Percentiles rank a stretch among this genome's conserved stretches.
Evolutionary conservation across 2,797 vertebrate genomes (phyloP).

Genomic region (Bovichtus variegatus): DNA sequence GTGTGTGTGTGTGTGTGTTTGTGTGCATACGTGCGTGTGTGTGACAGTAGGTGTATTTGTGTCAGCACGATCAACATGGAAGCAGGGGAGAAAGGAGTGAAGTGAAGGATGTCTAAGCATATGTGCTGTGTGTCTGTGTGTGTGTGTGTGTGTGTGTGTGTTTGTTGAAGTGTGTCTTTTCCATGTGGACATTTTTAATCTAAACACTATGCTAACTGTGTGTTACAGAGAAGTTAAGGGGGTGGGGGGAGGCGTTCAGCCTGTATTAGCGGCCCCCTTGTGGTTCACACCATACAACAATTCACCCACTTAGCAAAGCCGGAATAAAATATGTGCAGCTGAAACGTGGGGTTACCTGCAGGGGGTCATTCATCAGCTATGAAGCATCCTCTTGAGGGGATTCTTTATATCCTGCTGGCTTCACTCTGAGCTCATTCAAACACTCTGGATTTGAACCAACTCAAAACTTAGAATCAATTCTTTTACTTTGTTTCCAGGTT

Average conservation of each 20-base stretch:
- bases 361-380: conserved; percentile 28
- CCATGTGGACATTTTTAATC: background rate
- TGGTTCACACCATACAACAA: conserved; percentile 47
- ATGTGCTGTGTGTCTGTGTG: conserved; percentile 23
- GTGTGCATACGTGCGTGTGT: conserved; percentile 45
- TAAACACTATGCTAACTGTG: conserved; percentile 10
- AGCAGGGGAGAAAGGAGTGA: conserved; percentile 46
- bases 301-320: conserved; percentile 19
- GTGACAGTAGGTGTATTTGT: conserved; percentile 66
- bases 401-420: conserved; percentile 24
- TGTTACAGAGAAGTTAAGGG: background rate
- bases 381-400: conserved; percentile 13
- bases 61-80: conserved; percentile 58
- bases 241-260: background rate
- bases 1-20: conserved; percentile 42
- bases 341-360: conserved; percentile 32
- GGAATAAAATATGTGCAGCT: conserved; percentile 10
- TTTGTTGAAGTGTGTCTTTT: conserved; percentile 12
- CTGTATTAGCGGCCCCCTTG: conserved; percentile 52
- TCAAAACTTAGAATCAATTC: conserved; percentile 28
- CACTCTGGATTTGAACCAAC: conserved; percentile 7
- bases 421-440: conserved; percentile 26
- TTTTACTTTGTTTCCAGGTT: conserved; percentile 57
- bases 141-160: background rate
- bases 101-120: conserved; percentile 52